These are phyloP conservation scores for Fratercula arctica DNA, from an alignment of 2,797 vertebrate species.

Conservation along the genomic window DNA sequence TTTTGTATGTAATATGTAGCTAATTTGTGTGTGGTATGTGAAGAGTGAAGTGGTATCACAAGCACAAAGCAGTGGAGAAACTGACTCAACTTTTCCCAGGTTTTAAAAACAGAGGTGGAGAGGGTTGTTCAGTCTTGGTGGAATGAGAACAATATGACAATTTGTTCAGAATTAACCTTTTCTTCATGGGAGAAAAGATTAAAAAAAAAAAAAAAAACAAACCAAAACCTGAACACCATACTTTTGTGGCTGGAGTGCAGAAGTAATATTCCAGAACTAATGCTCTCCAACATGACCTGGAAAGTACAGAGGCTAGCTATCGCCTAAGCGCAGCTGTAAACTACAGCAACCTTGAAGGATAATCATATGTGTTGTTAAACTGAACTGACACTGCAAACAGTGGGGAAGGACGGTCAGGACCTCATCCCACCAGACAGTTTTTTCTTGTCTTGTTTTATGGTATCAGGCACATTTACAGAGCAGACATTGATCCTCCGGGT, in stretches of 20 bases:
- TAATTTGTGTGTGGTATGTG: not conserved
- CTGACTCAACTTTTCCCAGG: not conserved
- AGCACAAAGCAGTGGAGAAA: not conserved
- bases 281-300: not conserved
- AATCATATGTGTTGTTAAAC: not conserved
- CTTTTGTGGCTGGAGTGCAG: not conserved
- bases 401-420: not conserved
- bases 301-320: not conserved
- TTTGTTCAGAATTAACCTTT: not conserved
- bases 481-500: not conserved
- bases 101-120: not conserved
- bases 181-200: not conserved
- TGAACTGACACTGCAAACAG: not conserved
- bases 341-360: not conserved
- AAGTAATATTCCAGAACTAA: not conserved
- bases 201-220: not conserved
- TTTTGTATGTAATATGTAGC: not conserved
- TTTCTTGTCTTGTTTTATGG: not conserved
- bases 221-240: not conserved
- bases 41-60: not conserved
- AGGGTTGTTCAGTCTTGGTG: not conserved
- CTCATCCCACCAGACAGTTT: not conserved
- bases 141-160: not conserved
- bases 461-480: not conserved
- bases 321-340: not conserved